Evolutionary conservation across 2,888 invertebrate genomes (phyloP), one percentile per base, ranked within the genome.

Genomic region (Carabus problematicus): DNA sequence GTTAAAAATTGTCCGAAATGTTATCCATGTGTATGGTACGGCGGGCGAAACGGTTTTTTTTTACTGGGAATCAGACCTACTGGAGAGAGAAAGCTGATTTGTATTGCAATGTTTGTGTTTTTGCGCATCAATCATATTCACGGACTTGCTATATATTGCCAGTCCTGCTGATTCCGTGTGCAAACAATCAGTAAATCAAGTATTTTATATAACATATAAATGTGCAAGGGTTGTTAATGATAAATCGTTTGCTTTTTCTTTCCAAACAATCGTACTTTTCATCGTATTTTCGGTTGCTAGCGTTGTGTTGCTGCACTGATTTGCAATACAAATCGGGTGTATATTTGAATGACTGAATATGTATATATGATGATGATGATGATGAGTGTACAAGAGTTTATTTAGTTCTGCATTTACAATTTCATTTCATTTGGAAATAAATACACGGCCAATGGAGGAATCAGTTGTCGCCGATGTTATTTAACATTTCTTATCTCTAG

Each of bases 401-500:
- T 66, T 69, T 69, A 56, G 55, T 69, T 69, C 62, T 62, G 69
- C 69, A 69, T 69, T 69, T 69, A 67, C 52, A 69, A 56, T 69
- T 69, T 67, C 67, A 52, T 54, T 58, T 64, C 42, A 60, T 67
- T 67, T 60, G 52, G n/a, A 64, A 64, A 29, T 11, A 56, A 18
- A 19, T 29, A 29, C 6, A 19, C 52, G 47, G 16, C 16, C 12
- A 14, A 47, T 16, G 1, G 8, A 9, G 12, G 47, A 14, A 47
- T 52, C 16, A 9, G 16, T 47, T 39, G 12, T 58, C 56, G 49
- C 45, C 39, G 43, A 56, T 64, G 56, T 66, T 56, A 66, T 49
- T 66, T 66, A 66, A 66, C 59, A 66, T 45, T 47, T 66, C 58
- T 56, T 66, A 58, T 66, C 45, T 66, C 52, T 52, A 52, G 18